Percentiles rank a stretch among this genome's conserved stretches.
Conservation (phyloP, 2,888 invertebrate species). For the Tuberolachnus salignus region DNA sequence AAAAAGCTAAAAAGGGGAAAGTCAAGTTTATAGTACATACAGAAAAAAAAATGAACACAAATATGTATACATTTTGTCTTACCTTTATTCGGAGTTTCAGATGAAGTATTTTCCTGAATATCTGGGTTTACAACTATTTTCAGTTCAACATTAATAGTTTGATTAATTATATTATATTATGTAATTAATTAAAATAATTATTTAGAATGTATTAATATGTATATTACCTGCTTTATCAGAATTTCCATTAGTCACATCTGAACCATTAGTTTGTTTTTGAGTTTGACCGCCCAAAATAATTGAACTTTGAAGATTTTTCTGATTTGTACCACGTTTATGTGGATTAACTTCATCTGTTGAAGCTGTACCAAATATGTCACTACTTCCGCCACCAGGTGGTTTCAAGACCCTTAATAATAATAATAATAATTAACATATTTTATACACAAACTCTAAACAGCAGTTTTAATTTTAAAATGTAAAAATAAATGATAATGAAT, state of each 20-base stretch:
- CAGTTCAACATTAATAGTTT: slow-evolving; percentile 4
- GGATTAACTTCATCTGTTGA: slow-evolving; percentile 41
- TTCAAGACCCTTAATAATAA: slow-evolving; percentile 63
- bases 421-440: slow-evolving; percentile 31
- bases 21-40: too few relatives aligned
- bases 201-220: background rate
- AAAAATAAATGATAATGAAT: background rate
- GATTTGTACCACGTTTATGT: slow-evolving; percentile 53
- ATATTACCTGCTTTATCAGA: slow-evolving; percentile 49
- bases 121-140: slow-evolving; percentile 13
- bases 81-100: slow-evolving; percentile 5
- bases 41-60: background rate
- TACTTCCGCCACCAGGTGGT: slow-evolving; percentile 63
- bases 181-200: slow-evolving; percentile 2
- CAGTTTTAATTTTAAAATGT: background rate
- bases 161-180: slow-evolving; percentile 9
- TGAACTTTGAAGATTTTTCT: slow-evolving; percentile 50
- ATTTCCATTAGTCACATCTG: slow-evolving; percentile 17
- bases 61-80: background rate
- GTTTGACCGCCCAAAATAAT: slow-evolving; percentile 49
- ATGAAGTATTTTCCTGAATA: slow-evolving; percentile 4
- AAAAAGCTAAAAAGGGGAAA: too few relatives aligned
- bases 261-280: slow-evolving; percentile 25
- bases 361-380: slow-evolving; percentile 66
- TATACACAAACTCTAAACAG: background rate